A percentile compares a stretch with the other conserved stretches of the same genome.
These are phyloP conservation scores for Steinernema khuongi DNA, from an alignment of 1,140 invertebrate genomes.

Conservation along the genomic window DNA sequence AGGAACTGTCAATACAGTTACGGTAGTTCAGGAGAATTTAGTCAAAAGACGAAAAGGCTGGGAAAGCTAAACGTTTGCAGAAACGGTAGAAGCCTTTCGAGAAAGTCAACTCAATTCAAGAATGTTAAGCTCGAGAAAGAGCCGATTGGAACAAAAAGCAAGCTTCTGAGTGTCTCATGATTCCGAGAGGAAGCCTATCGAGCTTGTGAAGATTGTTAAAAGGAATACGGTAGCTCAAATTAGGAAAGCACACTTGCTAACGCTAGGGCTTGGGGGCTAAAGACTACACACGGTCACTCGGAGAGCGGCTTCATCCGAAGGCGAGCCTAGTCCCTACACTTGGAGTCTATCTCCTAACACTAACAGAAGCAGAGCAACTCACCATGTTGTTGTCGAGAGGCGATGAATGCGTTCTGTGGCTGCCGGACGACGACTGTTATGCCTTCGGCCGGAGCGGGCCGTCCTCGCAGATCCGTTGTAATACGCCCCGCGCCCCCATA, in stretches of 20 bases:
- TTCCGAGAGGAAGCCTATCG: too few relatives aligned
- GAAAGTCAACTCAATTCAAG: too few relatives aligned
- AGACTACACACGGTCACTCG: too few relatives aligned
- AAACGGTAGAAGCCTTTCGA: too few relatives aligned
- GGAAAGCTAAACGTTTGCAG: not conserved
- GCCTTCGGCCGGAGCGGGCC: not conserved
- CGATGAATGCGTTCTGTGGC: not conserved
- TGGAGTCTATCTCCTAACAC: not conserved
- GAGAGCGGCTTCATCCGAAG: too few relatives aligned
- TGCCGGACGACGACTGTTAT: not conserved
- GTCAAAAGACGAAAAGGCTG: not conserved
- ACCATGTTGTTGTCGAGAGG: constrained; percentile 16
- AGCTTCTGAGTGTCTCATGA: too few relatives aligned
- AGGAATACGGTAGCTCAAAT: not conserved
- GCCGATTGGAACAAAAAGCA: too few relatives aligned
- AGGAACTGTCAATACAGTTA: too few relatives aligned
- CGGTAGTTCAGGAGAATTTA: not conserved
- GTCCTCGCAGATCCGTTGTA: not conserved
- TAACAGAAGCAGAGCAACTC: not conserved
- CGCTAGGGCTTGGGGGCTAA: too few relatives aligned
- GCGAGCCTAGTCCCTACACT: too few relatives aligned
- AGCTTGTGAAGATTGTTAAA: too few relatives aligned
- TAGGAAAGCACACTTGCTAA: not conserved
- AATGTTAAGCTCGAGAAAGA: too few relatives aligned
- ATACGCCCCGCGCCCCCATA: constrained; percentile 16